Percentiles rank a stretch among this genome's conserved stretches.
Evolutionary conservation across 1,140 invertebrate genomes (phyloP).

Genomic region (Bombus impatiens): DNA sequence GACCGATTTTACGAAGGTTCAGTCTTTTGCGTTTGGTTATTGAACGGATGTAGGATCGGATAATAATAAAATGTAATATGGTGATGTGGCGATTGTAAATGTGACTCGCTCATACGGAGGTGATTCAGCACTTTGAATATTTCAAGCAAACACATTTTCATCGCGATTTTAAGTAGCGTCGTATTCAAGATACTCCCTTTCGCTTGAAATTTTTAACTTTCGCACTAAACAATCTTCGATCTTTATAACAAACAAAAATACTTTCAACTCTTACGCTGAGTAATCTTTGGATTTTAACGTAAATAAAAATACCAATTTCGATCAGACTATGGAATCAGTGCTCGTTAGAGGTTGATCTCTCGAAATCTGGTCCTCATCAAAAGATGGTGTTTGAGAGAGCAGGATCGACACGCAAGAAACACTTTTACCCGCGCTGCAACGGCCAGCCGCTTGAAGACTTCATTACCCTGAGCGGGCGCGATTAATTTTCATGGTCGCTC

Average conservation of each 20-base stretch:
- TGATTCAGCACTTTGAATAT: background rate
- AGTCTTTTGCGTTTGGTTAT: background rate
- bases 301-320: too few relatives aligned
- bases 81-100: background rate
- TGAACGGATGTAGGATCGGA: background rate
- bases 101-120: background rate
- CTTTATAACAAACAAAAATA: too few relatives aligned
- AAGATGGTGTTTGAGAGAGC: too few relatives aligned
- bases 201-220: background rate
- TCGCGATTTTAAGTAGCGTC: too few relatives aligned
- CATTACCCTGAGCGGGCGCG: constrained; percentile 41
- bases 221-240: too few relatives aligned
- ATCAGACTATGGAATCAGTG: background rate
- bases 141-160: background rate
- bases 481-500: constrained; percentile 52
- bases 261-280: too few relatives aligned
- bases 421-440: background rate
- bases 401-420: background rate
- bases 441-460: constrained; percentile 21
- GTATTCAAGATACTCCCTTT: background rate
- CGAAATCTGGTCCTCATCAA: background rate
- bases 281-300: too few relatives aligned
- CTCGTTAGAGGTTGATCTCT: background rate
- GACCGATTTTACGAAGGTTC: constrained; percentile 10
- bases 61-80: background rate